Base-by-base conservation (phyloP, 2,888 invertebrate genomes). In the Dryocosmus kuriphilus region DNA sequence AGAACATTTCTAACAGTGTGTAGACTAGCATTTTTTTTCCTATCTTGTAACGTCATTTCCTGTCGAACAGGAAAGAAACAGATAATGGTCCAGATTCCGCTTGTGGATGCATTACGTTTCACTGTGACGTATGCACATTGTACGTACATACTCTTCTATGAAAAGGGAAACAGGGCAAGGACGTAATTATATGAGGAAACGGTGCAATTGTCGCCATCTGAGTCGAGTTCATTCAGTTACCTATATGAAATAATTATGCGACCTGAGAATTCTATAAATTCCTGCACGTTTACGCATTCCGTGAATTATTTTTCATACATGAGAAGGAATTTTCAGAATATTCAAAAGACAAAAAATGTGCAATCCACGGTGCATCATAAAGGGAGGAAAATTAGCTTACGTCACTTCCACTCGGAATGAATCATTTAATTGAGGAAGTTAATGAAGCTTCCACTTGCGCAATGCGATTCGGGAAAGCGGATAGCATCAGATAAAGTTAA, bases 141-240 rank as follows among this genome's bases (percentile, higher is more conserved):
- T n/a, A n/a, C 11, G 11, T 35, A 16, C 16, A 41, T 76, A 67
- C 74, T 77, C 75, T 77, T 78, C 75, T 79, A 79, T 79, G 75
- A 80, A 82, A 75, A 75, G 65, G 79, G 78, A 81, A 79, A 82
- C 78, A 78, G 80, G 77, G 79, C 82, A 79, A 80, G 80, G 82
- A 78, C 80, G 77, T 78, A 77, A 82, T 80, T 81, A 78, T 76
- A 77, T 78, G 75, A 77, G 75, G 61, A 81, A 81, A 78, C 76
- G 67, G 62, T 38, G 55, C 24, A 60, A 16, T 60, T 60, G 14
- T 27, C 60, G 27, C 60, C n/a, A 71, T 51, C 71, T 32, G 27
- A n/a, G 24, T 30, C 30, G 51, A 71, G 30, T 71, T 55, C 51
- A 51, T 51, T 71, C 71, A n/a, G 32, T 30, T 51, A n/a, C n/a